These are phyloP conservation scores for Heliconius erato DNA, from an alignment of 2,888 invertebrate species.

Conservation along the genomic window DNA sequence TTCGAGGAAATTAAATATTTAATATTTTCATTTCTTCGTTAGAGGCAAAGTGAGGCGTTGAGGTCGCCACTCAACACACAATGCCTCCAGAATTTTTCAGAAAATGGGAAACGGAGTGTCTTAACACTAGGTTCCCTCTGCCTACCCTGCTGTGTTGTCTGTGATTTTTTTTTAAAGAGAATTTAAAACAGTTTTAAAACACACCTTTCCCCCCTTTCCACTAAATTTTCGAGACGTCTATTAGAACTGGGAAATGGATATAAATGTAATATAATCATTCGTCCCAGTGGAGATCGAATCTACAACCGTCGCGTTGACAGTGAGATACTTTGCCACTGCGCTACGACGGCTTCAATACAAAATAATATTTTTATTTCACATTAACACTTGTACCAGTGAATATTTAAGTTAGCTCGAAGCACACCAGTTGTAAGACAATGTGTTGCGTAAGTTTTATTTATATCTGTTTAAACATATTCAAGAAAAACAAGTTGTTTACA, in stretches of 20 bases:
- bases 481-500: not conserved
- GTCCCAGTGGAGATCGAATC: not conserved
- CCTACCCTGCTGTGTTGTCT: too few species aligned
- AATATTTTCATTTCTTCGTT: too few species aligned
- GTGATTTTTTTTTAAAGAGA: too few species aligned
- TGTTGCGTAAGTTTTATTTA: slow-evolving; percentile 6
- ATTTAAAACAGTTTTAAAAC: too few species aligned
- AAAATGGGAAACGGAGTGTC: too few species aligned
- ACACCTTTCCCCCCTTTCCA: not conserved
- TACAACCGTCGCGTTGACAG: not conserved
- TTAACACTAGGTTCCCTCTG: too few species aligned
- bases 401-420: not conserved
- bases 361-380: too few species aligned
- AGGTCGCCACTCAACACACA: too few species aligned
- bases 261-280: not conserved
- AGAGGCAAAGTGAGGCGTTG: too few species aligned
- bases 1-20: too few species aligned
- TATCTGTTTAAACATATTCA: slow-evolving; percentile 4
- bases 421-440: not conserved
- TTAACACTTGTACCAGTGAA: not conserved
- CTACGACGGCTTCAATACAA: not conserved
- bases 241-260: not conserved
- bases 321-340: not conserved
- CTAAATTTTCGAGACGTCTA: not conserved
- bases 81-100: too few species aligned